These are phyloP conservation scores for Dermatophagoides farinae DNA, from an alignment of 1,140 invertebrate species.

Conservation along the genomic window DNA sequence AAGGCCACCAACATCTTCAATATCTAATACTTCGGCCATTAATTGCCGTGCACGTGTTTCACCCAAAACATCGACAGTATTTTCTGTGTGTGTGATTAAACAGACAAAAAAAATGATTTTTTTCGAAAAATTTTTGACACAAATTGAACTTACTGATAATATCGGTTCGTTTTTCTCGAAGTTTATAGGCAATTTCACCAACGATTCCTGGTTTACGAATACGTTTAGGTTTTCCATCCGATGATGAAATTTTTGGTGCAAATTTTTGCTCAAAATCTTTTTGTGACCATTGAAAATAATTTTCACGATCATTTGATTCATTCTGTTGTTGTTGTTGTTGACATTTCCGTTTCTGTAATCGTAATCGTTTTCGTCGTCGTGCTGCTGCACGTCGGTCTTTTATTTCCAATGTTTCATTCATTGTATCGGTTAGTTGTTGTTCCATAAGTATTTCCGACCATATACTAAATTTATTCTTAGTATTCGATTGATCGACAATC, in stretches of 20 bases:
- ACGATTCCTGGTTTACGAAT: neutral
- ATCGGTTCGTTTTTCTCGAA: conserved; percentile 3
- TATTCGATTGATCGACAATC: neutral
- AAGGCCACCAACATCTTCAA: conserved; percentile 60
- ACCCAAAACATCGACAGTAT: conserved; percentile 46
- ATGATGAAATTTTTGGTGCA: conserved; percentile 1
- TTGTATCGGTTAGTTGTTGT: neutral
- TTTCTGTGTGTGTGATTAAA: too few relatives aligned
- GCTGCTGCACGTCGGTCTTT: neutral
- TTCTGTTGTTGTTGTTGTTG: neutral
- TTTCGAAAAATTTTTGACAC: neutral
- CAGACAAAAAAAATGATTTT: conserved; percentile 19
- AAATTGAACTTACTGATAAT: conserved; percentile 4
- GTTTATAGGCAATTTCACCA: conserved; percentile 1
- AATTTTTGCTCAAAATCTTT: neutral
- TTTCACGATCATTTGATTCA: neutral
- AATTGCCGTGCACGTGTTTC: conserved; percentile 48
- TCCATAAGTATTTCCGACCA: conserved; percentile 10
- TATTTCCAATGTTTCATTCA: neutral
- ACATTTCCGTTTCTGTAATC: neutral
- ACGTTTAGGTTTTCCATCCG: neutral
- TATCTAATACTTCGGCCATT: conserved; percentile 50
- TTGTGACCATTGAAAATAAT: conserved; percentile 2
- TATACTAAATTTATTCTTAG: conserved; percentile 10
- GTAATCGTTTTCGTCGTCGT: neutral